Base-by-base conservation (phyloP, 1,140 invertebrate species). In the Lutraria rhynchaena region DNA sequence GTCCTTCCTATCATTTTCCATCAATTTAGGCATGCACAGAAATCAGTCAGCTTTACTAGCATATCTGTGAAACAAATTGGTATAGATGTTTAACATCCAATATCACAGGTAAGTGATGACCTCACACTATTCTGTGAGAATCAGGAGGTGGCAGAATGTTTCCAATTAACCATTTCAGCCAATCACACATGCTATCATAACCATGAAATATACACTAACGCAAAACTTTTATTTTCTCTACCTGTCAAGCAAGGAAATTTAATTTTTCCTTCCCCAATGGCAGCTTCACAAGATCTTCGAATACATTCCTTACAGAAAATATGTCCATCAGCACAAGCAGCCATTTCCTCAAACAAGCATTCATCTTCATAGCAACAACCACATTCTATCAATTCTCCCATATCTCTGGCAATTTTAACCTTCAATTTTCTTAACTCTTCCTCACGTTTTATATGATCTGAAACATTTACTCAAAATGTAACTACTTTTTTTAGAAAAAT, bases 251-350 rank as follows among this genome's bases (percentile, higher is more conserved):
- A 95, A 9, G 88, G 85, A 51, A 95, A 93, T 19, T 92, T 91
- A 0, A 93, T 89, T 51, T 94, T 92, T 7, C 93, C 93, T 31
- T 94, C 92, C 17, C 93, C 93, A 63, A 95, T 92, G 9, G 90
- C 92, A 17, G 92, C 89, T 84, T 94, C 93, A 0, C 92, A 92
- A 46, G 89, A 90, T 77, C 87, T 91, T 46, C 90, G 83, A 17
- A 95, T 92, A 86, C 95, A 95, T 0, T 92, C 88, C 69, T 93
- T 93, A 88, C 95, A 95, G 89, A 95, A 95, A 17, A 93, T 51
- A 89, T 95, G 95, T 2, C 93, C 93, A 51, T 93, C 93, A 22
- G 92, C 90, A 86, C 95, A 95, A 0, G 87, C 83, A 3, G 90
- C 90, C 89, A 94, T 93, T 82, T 95, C 94, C 61, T 94, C 94